Percentiles rank a stretch among this genome's conserved stretches.
Conservation (phyloP, 2,888 invertebrate genomes). For the Melieria omissa region DNA sequence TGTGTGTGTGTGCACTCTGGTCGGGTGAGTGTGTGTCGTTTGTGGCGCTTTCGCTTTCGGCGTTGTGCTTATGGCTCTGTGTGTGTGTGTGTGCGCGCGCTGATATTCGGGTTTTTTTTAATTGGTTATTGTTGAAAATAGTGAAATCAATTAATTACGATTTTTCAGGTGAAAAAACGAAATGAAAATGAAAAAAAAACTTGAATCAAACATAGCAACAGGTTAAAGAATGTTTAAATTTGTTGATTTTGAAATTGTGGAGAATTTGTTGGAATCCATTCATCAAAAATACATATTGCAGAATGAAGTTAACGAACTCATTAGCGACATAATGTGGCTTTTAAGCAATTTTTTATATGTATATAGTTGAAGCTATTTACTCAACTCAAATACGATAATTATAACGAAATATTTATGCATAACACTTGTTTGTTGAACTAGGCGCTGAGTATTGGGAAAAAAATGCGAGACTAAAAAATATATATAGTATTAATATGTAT, state of each 20-base stretch:
- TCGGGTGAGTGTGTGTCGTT: background rate
- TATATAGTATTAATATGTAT: too few relatives aligned
- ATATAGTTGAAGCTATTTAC: too few relatives aligned
- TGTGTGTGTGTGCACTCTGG: background rate
- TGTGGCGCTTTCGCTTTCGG: background rate
- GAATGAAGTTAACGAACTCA: too few relatives aligned
- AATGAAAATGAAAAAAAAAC: background rate
- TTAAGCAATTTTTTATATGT: too few relatives aligned
- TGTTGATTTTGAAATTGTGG: constrained; percentile 47
- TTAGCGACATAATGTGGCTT: too few relatives aligned
- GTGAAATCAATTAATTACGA: background rate
- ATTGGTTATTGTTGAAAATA: background rate
- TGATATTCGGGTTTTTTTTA: background rate
- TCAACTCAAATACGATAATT: too few relatives aligned
- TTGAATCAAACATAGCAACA: background rate
- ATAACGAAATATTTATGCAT: too few relatives aligned
- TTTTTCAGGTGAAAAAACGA: too few relatives aligned
- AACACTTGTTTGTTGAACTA: too few relatives aligned
- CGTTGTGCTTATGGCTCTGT: background rate
- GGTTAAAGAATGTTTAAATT: constrained; percentile 3
- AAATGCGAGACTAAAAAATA: too few relatives aligned
- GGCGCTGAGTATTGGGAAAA: too few relatives aligned
- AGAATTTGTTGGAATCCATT: constrained; percentile 51
- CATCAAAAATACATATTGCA: constrained; percentile 9
- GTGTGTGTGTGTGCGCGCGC: background rate